These are phyloP conservation scores for Brachionus koreanus DNA, from an alignment of 1,140 invertebrate genomes.

Conservation along the genomic window DNA sequence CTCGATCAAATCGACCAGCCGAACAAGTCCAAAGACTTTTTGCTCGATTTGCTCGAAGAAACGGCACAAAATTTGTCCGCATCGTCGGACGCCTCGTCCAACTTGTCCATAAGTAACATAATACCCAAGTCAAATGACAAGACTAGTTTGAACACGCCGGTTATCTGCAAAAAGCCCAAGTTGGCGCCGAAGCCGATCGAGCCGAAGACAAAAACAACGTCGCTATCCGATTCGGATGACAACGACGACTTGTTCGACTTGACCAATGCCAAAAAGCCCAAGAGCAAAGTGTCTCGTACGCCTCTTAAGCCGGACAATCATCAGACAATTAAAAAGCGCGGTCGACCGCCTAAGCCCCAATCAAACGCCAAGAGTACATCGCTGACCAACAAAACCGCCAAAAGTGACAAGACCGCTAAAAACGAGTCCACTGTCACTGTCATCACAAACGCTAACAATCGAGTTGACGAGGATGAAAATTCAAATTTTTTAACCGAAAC, in stretches of 20 bases:
- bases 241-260: slow-evolving; percentile 21
- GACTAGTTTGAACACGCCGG: neutral
- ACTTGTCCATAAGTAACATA: neutral
- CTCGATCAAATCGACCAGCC: slow-evolving; percentile 35
- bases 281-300: neutral
- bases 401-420: neutral
- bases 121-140: neutral
- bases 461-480: neutral
- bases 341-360: slow-evolving; percentile 10
- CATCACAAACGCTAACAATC: neutral
- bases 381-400: neutral
- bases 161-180: neutral
- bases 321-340: slow-evolving; percentile 30
- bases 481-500: slow-evolving; percentile 8
- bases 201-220: neutral
- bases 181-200: neutral
- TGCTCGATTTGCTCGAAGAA: slow-evolving; percentile 23
- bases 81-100: neutral
- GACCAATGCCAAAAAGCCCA: neutral
- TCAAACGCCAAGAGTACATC: neutral
- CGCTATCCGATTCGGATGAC: neutral
- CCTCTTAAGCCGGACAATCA: slow-evolving; percentile 43
- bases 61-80: neutral
- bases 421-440: neutral
- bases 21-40: neutral